phyloP scores from a whole-genome alignment of 2,113 vertebrate genomes.

The Motacilla alba region DNA sequence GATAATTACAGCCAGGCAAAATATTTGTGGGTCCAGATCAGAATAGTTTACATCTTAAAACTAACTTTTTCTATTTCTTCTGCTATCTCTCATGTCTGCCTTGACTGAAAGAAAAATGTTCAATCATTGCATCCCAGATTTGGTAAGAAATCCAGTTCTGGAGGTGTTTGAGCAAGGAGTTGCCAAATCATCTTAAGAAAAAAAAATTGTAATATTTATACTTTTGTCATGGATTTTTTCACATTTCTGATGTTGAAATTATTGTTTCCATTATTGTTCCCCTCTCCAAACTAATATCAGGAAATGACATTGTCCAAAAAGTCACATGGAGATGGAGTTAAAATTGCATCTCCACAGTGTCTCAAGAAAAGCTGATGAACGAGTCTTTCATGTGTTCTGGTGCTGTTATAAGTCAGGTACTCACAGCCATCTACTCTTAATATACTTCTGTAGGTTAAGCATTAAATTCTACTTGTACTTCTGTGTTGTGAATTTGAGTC shows the following conservation, averaged over 20 bases:
- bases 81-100: background rate
- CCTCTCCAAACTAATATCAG: background rate
- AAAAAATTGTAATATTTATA: background rate
- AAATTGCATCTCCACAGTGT: background rate
- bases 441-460: background rate
- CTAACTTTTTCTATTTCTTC: background rate
- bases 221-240: background rate
- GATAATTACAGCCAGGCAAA: background rate
- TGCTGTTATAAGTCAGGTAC: background rate
- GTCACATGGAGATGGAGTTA: background rate
- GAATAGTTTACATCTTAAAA: background rate
- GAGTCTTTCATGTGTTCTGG: background rate
- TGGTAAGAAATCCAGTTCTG: background rate
- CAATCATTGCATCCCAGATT: background rate
- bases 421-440: background rate
- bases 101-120: background rate
- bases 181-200: background rate
- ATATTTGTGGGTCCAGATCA: background rate
- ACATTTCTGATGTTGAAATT: background rate
- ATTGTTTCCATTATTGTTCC: background rate
- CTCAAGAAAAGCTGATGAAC: background rate
- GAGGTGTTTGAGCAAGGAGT: background rate
- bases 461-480: background rate
- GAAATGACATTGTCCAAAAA: background rate
- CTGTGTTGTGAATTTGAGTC: background rate